Conservation (phyloP, 64 coral and sea anemone species). For the Acropora tenuis region DNA sequence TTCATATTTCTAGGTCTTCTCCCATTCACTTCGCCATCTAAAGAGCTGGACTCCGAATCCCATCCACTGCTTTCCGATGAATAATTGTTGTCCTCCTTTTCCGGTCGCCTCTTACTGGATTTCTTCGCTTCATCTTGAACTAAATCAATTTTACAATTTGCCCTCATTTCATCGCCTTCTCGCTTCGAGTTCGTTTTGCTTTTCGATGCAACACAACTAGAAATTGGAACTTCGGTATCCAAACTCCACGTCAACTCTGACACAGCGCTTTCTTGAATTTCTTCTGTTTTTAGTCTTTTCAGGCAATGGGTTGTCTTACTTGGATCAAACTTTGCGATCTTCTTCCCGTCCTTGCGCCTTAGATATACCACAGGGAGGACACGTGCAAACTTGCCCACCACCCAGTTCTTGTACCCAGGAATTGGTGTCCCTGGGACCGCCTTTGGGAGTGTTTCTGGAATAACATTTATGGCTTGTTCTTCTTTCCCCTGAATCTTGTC, state of each 20-base stretch:
- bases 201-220: neutral
- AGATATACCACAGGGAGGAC: conserved; percentile 87
- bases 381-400: conserved; percentile 94
- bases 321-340: conserved; percentile 90
- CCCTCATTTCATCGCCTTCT: neutral
- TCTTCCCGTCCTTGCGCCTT: conserved; percentile 71
- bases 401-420: conserved; percentile 91
- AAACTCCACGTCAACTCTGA: conserved; percentile 85
- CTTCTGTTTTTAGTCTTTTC: conserved; percentile 73
- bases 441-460: conserved; percentile 37
- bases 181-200: neutral
- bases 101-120: neutral
- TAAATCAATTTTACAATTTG: neutral
- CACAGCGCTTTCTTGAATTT: neutral
- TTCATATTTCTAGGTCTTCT: neutral
- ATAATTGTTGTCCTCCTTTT: too few relatives aligned
- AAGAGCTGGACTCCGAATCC: neutral
- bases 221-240: neutral
- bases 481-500: neutral
- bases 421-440: conserved; percentile 88
- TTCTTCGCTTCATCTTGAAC: neutral
- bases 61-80: neutral
- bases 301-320: conserved; percentile 91
- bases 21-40: neutral
- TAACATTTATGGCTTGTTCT: neutral